Base-by-base conservation (phyloP, 2,888 invertebrate species). In the Geotrupes spiniger region DNA sequence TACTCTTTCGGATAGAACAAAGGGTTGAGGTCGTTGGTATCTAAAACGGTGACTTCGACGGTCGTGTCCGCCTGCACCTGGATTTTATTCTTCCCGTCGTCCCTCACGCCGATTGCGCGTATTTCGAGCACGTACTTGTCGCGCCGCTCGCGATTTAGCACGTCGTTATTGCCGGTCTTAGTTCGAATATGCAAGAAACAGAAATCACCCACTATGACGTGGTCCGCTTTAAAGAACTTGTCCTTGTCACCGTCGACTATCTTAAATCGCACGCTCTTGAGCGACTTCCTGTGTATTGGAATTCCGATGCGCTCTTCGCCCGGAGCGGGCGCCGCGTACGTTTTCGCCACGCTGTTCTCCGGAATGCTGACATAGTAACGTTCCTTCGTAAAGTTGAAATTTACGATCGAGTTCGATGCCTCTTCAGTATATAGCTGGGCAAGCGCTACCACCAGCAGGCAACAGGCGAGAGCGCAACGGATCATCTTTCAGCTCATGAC, bases 211-310 rank as follows among this genome's bases (percentile, higher is more conserved):
- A 97, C 87, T 51, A 84, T 76, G 51, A 87, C 81, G 61, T 91
- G 88, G 70, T 96, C 95, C 5, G 92, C 92, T 71, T 92, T 93
- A 76, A 97, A 97, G 68, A 95, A 87, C 68, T 87, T 88, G 66
- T 92, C 90, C 43, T 83, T 83, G 75, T 95, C 93, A 36, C 95
- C 94, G 63, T 83, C 83, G 12, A 87, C 81, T 68, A 98, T 93
- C 67, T 88, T 87, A 74, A 87, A 98, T 58, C 87, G 86, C 39
- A 96, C 81, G 58, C 83, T 83, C 44, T 75, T 66, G 52, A 71
- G 63, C 8, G 64, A 58, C 42, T 62, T 62, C 33, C 59, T 60
- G 68, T 70, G 61, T 9, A 51, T 42, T 16, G 26, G 71, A 56
- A 95, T 85, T 52, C 95, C 96, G 80, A 93, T 89, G 60, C 85